A percentile compares a stretch with the other conserved stretches of the same genome.
Conservation (phyloP, 1,140 invertebrate species). For the Bombyx mori region DNA sequence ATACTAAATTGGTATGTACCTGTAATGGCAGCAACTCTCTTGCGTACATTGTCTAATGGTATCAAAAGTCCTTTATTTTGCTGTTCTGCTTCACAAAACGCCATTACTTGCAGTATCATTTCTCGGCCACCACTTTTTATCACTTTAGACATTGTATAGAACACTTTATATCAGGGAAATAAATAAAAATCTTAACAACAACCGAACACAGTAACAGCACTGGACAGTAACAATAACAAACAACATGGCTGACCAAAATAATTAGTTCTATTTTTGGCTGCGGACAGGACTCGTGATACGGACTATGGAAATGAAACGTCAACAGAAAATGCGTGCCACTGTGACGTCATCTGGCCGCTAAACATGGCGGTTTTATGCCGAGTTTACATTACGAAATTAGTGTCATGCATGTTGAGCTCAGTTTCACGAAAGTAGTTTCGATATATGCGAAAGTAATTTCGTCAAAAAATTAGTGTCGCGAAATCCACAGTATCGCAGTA, state of each 20-base stretch:
- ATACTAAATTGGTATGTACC: background rate
- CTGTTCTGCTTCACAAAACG: conserved; percentile 3
- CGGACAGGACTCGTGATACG: no score
- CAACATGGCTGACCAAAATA: background rate
- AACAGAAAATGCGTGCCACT: no score
- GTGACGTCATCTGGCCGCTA: no score
- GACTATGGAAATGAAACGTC: no score
- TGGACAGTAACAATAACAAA: conserved; percentile 1
- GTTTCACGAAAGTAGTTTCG: no score
- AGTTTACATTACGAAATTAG: no score
- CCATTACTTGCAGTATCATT: conserved; percentile 4
- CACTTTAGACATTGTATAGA: background rate
- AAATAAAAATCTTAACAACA: background rate
- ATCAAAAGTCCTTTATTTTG: conserved; percentile 3
- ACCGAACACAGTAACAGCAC: background rate
- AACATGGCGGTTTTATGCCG: no score
- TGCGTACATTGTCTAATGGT: conserved; percentile 7
- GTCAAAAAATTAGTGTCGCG: no score
- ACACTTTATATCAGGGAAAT: conserved; percentile 3
- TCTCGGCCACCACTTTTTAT: conserved; percentile 4
- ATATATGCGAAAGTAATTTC: no score
- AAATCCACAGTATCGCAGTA: no score
- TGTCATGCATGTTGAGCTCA: no score
- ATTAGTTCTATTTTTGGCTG: no score
- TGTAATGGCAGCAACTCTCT: conserved; percentile 5